A percentile compares a stretch with the other conserved stretches of the same genome.
phyloP scores from a whole-genome alignment of 2,797 vertebrate genomes.

The Tapirus indicus region DNA sequence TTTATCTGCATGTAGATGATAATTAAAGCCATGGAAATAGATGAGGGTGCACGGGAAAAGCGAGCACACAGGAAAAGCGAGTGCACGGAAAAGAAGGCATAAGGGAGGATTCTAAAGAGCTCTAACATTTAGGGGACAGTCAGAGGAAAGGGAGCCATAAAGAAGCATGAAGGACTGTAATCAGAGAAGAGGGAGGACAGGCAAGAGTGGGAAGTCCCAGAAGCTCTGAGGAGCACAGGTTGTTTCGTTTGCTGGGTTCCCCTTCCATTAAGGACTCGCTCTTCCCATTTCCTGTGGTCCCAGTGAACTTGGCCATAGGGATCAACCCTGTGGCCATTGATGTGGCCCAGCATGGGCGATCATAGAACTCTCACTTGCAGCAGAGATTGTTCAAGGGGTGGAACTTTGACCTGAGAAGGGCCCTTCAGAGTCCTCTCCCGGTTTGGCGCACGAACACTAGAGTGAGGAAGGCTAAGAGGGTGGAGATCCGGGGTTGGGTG shows the following conservation, averaged over 20 bases:
- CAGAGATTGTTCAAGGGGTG: background rate
- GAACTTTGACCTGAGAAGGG: background rate
- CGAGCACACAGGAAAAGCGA: background rate
- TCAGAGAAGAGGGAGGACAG: too few relatives aligned
- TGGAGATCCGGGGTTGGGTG: background rate
- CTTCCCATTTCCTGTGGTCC: background rate
- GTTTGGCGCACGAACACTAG: background rate
- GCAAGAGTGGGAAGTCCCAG: too few relatives aligned
- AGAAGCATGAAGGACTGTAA: background rate
- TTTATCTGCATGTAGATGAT: background rate
- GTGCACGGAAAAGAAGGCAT: background rate
- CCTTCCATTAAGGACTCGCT: background rate
- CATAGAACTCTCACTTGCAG: background rate
- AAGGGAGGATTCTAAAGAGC: background rate
- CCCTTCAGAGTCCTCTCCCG: too few relatives aligned
- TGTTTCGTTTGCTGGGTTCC: background rate
- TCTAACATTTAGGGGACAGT: background rate
- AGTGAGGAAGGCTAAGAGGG: background rate
- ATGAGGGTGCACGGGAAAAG: background rate
- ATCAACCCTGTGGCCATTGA: background rate
- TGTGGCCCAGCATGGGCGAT: background rate
- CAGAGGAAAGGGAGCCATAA: background rate
- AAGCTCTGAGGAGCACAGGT: background rate
- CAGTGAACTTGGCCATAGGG: background rate
- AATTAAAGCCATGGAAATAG: background rate